Base-by-base conservation (phyloP, 1,140 invertebrate species). In the Leguminivora glycinivorella region DNA sequence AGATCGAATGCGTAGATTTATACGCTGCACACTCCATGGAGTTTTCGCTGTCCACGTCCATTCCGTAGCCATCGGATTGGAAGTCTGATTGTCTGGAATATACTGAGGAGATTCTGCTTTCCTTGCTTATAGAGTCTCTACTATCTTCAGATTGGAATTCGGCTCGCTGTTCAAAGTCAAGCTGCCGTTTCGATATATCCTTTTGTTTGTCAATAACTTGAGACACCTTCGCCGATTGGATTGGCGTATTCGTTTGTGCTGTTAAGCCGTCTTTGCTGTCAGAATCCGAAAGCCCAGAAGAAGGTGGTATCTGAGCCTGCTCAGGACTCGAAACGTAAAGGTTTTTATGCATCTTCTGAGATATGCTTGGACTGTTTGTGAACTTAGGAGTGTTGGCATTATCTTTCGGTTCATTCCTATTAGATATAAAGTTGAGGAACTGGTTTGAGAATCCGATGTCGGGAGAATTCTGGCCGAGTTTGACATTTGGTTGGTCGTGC, bases 291-390 rank as follows among this genome's bases (percentile, higher is more conserved):
- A 85, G 77, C 7, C 90, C 89, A 9, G 91, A 88, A 2, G 85
- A 88, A 9, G 90, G 91, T 9, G 92, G 89, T 60, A 92, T 86
- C 81, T 92, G 92, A 24, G 88, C 90, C 74, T 92, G 92, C 72
- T 92, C 92, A 19, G 92, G 92, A 82, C 92, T 92, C 58, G 92
- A 92, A 9, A 92, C 92, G 77, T 92, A 92, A 26, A 92, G 78
- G 69, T 92, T 92, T 79, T 92, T 92, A 76, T 92, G 88, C 90
- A 92, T 92, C 72, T 92, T 92, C 68, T 92, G 90, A 10, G 92
- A 92, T 84, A 92, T 92, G 74, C 80, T 92, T 5, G 90, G 90
- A 70, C 92, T 92, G 67, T 89, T 91, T 29, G 84, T 86, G 72
- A 92, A 92, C 74, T 92, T 92, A 68, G 92, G 90, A 31, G 90